Conservation (phyloP, 1,140 invertebrate species). For the Drosophila pandora region DNA sequence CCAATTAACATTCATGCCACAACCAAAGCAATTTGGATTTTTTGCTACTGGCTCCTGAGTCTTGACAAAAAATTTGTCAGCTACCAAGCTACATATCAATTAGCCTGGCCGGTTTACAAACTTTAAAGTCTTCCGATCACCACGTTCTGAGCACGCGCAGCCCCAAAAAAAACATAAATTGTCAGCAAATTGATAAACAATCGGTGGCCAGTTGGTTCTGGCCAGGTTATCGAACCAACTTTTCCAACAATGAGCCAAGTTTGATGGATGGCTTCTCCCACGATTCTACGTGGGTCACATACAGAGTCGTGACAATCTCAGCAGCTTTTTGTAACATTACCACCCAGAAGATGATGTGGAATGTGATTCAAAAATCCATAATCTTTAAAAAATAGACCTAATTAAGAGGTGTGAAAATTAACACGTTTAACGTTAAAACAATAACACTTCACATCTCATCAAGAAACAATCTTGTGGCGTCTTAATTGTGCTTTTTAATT, state of each 20-base stretch:
- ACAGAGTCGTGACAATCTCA: constrained; percentile 28
- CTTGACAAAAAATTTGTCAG: neutral
- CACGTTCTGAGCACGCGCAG: constrained; percentile 43
- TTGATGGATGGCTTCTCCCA: constrained; percentile 23
- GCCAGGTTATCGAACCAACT: constrained; percentile 8
- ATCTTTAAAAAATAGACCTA: neutral
- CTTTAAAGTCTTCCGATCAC: constrained; percentile 12
- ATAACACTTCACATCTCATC: neutral
- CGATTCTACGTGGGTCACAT: constrained; percentile 40
- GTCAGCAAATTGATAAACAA: constrained; percentile 12
- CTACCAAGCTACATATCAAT: constrained; percentile 66
- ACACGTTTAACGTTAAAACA: neutral
- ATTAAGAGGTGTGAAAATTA: neutral
- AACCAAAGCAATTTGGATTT: constrained; percentile 47
- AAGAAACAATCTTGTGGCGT: neutral
- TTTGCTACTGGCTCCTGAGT: constrained; percentile 26
- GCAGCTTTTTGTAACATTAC: neutral
- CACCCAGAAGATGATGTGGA: neutral
- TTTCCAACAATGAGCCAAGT: neutral
- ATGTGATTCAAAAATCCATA: neutral
- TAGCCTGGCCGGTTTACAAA: constrained; percentile 33
- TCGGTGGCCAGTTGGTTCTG: constrained; percentile 12
- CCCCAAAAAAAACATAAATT: constrained; percentile 6
- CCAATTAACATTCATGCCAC: constrained; percentile 55
- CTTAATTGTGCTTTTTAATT: neutral